These are phyloP conservation scores for Amphipyra tragopoginis DNA, from an alignment of 2,888 invertebrate species.

Conservation along the genomic window DNA sequence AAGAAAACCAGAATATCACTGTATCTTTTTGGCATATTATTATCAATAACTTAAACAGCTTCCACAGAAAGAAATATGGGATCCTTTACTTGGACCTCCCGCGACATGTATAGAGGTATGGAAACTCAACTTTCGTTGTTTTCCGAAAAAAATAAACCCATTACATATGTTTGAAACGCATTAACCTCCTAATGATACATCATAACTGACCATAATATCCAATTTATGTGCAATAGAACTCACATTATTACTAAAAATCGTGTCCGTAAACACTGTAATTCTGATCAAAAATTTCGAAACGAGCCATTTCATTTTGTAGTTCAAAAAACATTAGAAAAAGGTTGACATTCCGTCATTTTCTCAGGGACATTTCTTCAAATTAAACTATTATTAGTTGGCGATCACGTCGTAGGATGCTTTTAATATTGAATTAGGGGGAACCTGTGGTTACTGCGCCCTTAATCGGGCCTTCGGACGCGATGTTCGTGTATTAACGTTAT, in stretches of 20 bases:
- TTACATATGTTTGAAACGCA: slow-evolving; percentile 57
- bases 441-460: slow-evolving; percentile 88
- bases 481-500: slow-evolving; percentile 86
- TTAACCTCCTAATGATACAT: slow-evolving; percentile 60
- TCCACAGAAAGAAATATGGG: not conserved
- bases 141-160: slow-evolving; percentile 32
- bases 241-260: slow-evolving; percentile 70
- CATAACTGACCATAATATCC: slow-evolving; percentile 66
- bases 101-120: not conserved
- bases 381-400: slow-evolving; percentile 89
- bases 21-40: too few species aligned
- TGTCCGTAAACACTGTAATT: slow-evolving; percentile 76
- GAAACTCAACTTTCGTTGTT: slow-evolving; percentile 21
- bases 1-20: too few species aligned
- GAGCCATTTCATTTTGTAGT: slow-evolving; percentile 76
- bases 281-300: slow-evolving; percentile 70
- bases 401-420: slow-evolving; percentile 89
- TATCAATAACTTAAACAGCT: too few species aligned
- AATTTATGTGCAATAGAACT: slow-evolving; percentile 67
- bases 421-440: slow-evolving; percentile 89
- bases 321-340: slow-evolving; percentile 77
- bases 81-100: slow-evolving; percentile 2
- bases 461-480: slow-evolving; percentile 83
- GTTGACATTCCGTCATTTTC: slow-evolving; percentile 88
- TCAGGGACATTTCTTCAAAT: slow-evolving; percentile 89